Base-by-base conservation (phyloP, 1,140 invertebrate genomes). In the Sitophilus oryzae region DNA sequence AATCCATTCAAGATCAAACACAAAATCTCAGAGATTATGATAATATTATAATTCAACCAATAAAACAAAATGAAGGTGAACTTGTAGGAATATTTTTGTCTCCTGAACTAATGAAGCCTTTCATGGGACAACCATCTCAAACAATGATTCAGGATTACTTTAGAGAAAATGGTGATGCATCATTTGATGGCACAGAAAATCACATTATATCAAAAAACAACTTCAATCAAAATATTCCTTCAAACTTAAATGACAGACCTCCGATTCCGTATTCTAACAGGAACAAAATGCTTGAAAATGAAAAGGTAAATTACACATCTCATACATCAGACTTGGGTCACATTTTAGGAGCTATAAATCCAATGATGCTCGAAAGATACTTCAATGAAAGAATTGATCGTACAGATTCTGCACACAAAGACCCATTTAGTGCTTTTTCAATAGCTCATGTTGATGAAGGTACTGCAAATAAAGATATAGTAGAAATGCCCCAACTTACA, bases 301-400 rank as follows among this genome's bases (percentile, higher is more conserved):
- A n/a, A n/a, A 38, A 5, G 5, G 3, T 41, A 3, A 15, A 3
- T 41, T 20, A 6, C n/a, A 11, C 6, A n/a, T 11, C n/a, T 37
- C 21, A 23, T 19, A 14, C 20, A 35, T 22, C 45, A 21, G 35
- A 46, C 15, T 30, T 23, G 18, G 52, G 35, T 2, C 41, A 44
- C 14, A n/a, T 53, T 10, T 11, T 58, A 20, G 57, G 57, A 37
- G 45, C 51, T 4, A 50, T 44, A 37, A 54, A 59, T 38, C 52
- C 57, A 14, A 14, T 49, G 25, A 52, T 58, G 56, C 53, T 52
- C 37, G 56, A 58, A 23, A 52, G 30, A 43, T 15, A 46, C 21
- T 58, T 58, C 30, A 58, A 58, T 16, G 56, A 58, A 41, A 57
- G 15, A 45, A 19, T 54, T 36, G 19, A 25, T 19, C 10, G 16